Evolutionary conservation across 2,113 vertebrate genomes (phyloP), one percentile per base, ranked within the genome.

Genomic region (Amphiprion ocellaris): DNA sequence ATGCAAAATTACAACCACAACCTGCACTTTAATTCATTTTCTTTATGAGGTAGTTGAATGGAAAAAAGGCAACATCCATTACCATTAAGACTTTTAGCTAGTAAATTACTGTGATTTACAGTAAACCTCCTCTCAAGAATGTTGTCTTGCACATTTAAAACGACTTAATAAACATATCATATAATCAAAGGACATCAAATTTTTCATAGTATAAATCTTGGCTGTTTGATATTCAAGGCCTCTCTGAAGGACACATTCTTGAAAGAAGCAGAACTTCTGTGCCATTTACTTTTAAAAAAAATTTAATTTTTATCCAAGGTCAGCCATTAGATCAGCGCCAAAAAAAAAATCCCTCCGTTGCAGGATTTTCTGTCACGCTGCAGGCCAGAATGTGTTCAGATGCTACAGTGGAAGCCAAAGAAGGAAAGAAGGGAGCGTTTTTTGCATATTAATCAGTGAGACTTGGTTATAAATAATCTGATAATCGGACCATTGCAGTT

Each of bases 181-280:
- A 44, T 15, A 24, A 61, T 68, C 11, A 64, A 28, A 15, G 17
- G 21, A 16, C 39, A 11, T 74, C 47, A 44, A 23, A 30, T 7
- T 63, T 15, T 59, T 53, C n/a, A 68, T 44, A 30, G 24, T 11
- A 46, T 33, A 64, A 24, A 64, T 37, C 30, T 21, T 15, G 1
- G 15, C 37, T 16, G 47, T 55, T 76, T 75, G 15, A 41, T 47
- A 74, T 74, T 81, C 49, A 33, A 33, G 46, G 41, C 26, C 50
- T 58, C n/a, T 71, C 12, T 41, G 50, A 79, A 50, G 54, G 63
- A 64, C 55, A 28, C 2, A 28, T 47, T 19, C 7, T 59, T 28
- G 30, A 74, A 56, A 23, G 24, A 60, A 47, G 3, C 65, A n/a
- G 4, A 64, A 55, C 14, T 30, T 67, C 16, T 24, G 28, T 7